A percentile compares a stretch with the other conserved stretches of the same genome.
phyloP scores from a whole-genome alignment of 2,888 invertebrate species.

The Plebejus argus region DNA sequence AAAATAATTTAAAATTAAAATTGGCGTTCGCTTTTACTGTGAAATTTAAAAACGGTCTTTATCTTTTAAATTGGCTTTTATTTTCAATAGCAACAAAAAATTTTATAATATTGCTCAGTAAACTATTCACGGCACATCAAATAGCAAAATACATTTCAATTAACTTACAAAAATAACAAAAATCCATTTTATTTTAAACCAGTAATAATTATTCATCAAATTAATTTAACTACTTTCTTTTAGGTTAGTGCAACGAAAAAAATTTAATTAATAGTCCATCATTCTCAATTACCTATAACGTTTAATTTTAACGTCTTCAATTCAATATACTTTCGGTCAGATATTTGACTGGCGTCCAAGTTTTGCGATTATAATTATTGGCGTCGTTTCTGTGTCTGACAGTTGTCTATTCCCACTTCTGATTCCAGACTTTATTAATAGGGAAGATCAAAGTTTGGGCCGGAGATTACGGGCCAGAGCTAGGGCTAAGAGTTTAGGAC shows the following conservation, averaged over 20 bases:
- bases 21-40: not conserved
- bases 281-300: not conserved
- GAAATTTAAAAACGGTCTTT: not conserved
- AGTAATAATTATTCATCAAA: not conserved
- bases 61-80: not conserved
- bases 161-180: too few relatives aligned
- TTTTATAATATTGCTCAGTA: not conserved
- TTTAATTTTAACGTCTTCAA: not conserved
- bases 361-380: slow-evolving; percentile 10
- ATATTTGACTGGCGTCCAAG: slow-evolving; percentile 3
- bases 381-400: slow-evolving; percentile 29
- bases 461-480: slow-evolving; percentile 35
- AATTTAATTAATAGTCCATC: not conserved
- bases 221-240: not conserved
- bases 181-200: too few relatives aligned
- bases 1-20: not conserved
- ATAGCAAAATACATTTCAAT: not conserved
- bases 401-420: slow-evolving; percentile 33
- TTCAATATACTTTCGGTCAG: not conserved
- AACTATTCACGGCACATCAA: not conserved
- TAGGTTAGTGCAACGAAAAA: not conserved
- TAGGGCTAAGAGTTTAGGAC: slow-evolving; percentile 24
- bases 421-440: slow-evolving; percentile 37
- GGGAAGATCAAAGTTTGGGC: slow-evolving; percentile 36
- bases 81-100: not conserved